Evolutionary conservation across 2,113 vertebrate species (phyloP).

Genomic region (Laticauda laticaudata): DNA sequence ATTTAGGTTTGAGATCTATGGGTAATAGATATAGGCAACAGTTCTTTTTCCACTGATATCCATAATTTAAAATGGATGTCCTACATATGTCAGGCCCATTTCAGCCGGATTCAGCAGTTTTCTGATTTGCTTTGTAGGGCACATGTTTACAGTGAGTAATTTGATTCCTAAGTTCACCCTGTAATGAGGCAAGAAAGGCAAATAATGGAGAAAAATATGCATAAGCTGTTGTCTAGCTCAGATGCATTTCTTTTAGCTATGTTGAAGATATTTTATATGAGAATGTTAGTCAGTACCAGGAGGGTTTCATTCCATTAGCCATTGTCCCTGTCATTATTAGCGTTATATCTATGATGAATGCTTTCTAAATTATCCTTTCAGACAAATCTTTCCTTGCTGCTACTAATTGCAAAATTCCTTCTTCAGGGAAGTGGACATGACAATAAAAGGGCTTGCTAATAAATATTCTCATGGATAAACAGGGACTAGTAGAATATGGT

Average conservation of each 20-base stretch:
- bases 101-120: conserved; percentile 20
- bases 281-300: neutral
- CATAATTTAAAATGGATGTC: conserved; percentile 3
- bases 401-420: conserved; percentile 1
- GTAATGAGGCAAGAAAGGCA: conserved; percentile 23
- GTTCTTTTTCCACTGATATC: conserved; percentile 1
- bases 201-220: conserved; percentile 29
- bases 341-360: neutral
- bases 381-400: conserved; percentile 3
- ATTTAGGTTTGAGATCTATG: too few species aligned
- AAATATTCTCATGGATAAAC: neutral
- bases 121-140: conserved; percentile 17
- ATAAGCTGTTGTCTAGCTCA: neutral
- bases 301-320: conserved; percentile 10
- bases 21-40: neutral
- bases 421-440: neutral
- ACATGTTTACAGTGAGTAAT: conserved; percentile 24
- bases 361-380: neutral
- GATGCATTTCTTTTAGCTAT: neutral
- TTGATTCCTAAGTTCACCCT: conserved; percentile 18
- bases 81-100: neutral
- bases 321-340: conserved; percentile 4
- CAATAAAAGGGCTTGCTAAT: neutral
- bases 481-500: neutral
- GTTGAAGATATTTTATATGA: neutral